phyloP scores from a whole-genome alignment of 2,888 invertebrate genomes.

The Ptycholaimellus sp. region DNA sequence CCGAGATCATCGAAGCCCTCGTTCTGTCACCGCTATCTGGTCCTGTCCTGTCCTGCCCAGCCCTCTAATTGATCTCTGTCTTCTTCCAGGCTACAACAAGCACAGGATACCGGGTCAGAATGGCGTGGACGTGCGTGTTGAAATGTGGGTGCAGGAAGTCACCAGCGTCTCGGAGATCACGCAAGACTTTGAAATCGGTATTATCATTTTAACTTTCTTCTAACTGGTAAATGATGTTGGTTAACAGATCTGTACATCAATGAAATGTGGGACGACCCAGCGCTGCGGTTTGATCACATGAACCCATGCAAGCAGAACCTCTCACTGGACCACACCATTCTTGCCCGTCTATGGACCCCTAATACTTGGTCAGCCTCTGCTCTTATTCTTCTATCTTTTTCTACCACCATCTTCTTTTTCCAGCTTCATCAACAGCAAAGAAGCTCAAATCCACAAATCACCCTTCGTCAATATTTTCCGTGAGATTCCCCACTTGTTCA shows the following conservation, averaged over 20 bases:
- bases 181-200: constrained; percentile 25
- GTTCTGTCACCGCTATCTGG: constrained; percentile 10
- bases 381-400: no score
- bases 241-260: constrained; percentile 23
- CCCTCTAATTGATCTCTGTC: no score
- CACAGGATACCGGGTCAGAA: constrained; percentile 15
- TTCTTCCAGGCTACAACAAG: constrained; percentile 21
- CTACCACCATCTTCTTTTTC: no score
- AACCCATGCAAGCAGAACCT: constrained; percentile 24
- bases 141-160: constrained; percentile 24
- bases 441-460: constrained; percentile 20
- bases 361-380: no score
- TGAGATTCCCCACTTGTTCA: not conserved
- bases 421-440: constrained; percentile 24
- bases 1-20: constrained; percentile 22
- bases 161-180: constrained; percentile 23
- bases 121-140: constrained; percentile 20
- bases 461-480: constrained; percentile 12
- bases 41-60: not conserved
- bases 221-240: not conserved
- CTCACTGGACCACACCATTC: constrained; percentile 20
- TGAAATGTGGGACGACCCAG: constrained; percentile 24
- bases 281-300: constrained; percentile 18
- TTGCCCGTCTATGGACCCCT: constrained; percentile 23
- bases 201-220: no score